Conservation (phyloP, 1,140 invertebrate species). For the Heliconius eleuchia region DNA sequence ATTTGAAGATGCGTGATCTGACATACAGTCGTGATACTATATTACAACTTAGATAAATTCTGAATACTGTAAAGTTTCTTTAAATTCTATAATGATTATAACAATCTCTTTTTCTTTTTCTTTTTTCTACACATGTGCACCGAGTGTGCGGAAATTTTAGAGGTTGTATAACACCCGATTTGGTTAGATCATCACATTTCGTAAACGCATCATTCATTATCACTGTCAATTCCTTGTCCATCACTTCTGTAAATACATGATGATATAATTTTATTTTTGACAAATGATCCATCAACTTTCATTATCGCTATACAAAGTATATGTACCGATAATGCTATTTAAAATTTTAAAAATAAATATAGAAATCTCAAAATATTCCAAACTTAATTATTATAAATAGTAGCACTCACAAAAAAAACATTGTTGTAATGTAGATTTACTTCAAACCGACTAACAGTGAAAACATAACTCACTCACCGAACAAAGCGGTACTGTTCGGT, state of each 20-base stretch:
- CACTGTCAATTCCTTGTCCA: conserved; percentile 49
- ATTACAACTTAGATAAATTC: not conserved
- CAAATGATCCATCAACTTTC: conserved; percentile 44
- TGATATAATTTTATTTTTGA: conserved; percentile 56
- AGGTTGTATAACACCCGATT: not conserved
- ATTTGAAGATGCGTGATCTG: conserved; percentile 4
- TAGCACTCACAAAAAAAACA: conserved; percentile 10
- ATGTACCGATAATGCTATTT: not conserved
- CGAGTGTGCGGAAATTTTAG: not conserved
- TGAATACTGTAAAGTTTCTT: too few species aligned
- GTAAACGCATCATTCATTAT: conserved; percentile 45
- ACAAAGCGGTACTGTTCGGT: conserved; percentile 45
- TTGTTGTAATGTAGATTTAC: conserved; percentile 17
- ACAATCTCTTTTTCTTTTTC: not conserved
- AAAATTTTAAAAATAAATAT: not conserved
- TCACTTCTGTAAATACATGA: conserved; percentile 51
- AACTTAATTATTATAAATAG: conserved; percentile 17
- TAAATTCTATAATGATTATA: too few species aligned
- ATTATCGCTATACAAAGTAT: conserved; percentile 16
- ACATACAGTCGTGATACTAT: not conserved
- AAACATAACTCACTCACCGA: conserved; percentile 48
- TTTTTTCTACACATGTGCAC: not conserved
- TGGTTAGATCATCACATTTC: conserved; percentile 57
- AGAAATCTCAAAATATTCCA: conserved; percentile 5
- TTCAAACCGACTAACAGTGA: conserved; percentile 42